Evolutionary conservation across 2,113 vertebrate species (phyloP).

Genomic region (Acinonyx jubatus): DNA sequence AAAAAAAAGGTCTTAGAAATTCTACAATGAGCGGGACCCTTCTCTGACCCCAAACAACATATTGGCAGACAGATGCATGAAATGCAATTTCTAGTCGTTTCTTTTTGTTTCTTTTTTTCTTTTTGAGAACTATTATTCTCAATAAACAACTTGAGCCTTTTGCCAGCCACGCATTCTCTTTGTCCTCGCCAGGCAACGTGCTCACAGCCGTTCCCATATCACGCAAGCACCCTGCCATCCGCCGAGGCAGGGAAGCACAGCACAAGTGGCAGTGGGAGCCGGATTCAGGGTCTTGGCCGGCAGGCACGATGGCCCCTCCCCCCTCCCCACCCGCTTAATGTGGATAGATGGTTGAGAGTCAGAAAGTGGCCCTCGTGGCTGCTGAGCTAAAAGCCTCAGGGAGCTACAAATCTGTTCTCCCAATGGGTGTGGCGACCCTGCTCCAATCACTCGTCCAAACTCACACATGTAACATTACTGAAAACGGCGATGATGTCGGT

Average conservation of each 20-base stretch:
- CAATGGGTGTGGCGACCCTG: neutral
- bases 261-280: neutral
- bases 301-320: neutral
- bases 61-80: slow-evolving; percentile 50
- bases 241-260: neutral
- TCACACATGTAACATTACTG: neutral
- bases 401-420: neutral
- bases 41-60: slow-evolving; percentile 57
- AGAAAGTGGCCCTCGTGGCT: neutral
- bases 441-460: neutral
- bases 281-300: neutral
- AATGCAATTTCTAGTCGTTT: slow-evolving; percentile 44
- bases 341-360: neutral
- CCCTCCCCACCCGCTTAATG: neutral
- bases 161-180: slow-evolving; percentile 34
- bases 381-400: neutral
- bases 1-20: slow-evolving; percentile 50
- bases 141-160: slow-evolving; percentile 62
- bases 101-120: neutral
- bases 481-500: neutral
- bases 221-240: slow-evolving; percentile 33
- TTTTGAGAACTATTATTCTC: slow-evolving; percentile 44
- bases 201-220: slow-evolving; percentile 33
- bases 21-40: slow-evolving; percentile 43
- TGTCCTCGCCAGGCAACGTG: neutral